Conservation (phyloP, 2,888 invertebrate genomes). For the Lacanobia oleracea region DNA sequence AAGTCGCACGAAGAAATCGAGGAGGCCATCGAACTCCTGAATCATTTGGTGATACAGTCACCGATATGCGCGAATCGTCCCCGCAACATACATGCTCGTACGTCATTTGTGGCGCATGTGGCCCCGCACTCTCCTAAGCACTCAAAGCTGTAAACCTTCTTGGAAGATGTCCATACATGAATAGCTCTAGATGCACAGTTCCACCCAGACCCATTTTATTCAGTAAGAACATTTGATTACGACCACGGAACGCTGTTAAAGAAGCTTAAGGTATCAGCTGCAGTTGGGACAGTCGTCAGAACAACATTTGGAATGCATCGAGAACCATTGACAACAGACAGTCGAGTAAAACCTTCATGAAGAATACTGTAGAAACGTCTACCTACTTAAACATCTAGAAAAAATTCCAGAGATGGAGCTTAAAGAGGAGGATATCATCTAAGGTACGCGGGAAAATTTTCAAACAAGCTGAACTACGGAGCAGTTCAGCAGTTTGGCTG, state of each 20-base stretch:
- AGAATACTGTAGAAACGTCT: neutral
- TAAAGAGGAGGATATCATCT: neutral
- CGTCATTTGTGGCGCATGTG: neutral
- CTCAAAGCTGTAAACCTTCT: constrained; percentile 8
- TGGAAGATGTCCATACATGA: neutral
- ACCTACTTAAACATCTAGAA: neutral
- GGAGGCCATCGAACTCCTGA: neutral
- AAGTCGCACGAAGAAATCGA: constrained; percentile 12
- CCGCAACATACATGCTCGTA: neutral
- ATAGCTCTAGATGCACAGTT: constrained; percentile 2
- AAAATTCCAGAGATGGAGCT: neutral
- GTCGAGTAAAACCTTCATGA: neutral
- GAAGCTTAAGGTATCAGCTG: neutral
- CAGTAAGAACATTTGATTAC: neutral
- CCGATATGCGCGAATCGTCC: constrained; percentile 10
- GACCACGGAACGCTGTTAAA: neutral
- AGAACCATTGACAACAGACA: fast-evolving
- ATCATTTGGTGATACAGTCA: constrained; percentile 7
- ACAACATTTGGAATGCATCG: neutral
- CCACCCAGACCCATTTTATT: neutral
- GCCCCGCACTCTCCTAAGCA: neutral
- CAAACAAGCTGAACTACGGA: neutral
- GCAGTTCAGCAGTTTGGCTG: neutral
- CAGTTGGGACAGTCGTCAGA: neutral
- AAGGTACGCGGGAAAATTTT: neutral